Evolutionary conservation across 2,888 invertebrate species (phyloP), one percentile per base, ranked within the genome.

Genomic region (Gnatocerus cornutus): DNA sequence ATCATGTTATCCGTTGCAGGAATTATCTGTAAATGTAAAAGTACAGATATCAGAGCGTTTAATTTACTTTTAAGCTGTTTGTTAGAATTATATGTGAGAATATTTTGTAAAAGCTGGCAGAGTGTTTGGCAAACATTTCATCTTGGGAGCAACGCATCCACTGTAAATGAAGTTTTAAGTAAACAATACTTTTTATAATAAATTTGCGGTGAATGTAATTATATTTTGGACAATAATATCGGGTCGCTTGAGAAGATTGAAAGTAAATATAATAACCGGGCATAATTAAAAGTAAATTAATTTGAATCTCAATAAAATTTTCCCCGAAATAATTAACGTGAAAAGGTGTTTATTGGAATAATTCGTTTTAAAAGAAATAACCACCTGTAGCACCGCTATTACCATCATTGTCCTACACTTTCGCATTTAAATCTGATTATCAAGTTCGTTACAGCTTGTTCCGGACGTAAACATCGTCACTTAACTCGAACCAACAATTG

Each of bases 341-440:
- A 64, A 71, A 71, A 56, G 55, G 50, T 58, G 68, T 68, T 68
- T 63, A 68, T 69, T 73, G 53, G 64, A 68, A 43, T 70, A 67
- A 73, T 71, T 71, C 71, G 56, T 65, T 71, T 68, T 62, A 63
- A 73, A 73, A 66, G 70, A 70, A 73, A 70, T 71, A 73, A 73
- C 71, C 73, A 71, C 73, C 71, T 73, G 71, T 73, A 73, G 69
- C 71, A 39, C 66, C 29, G 59, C 53, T 67, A 71, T 62, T 56
- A 65, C 68, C 69, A 65, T 67, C 71, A 63, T 68, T 73, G 63
- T 69, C 68, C 62, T 65, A 65, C 70, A 71, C 69, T 68, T 69
- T 70, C 68, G 65, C 69, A 71, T 71, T 73, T 73, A 71, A 73
- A 73, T 71, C 73, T 71, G 71, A 73, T 73, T 71, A 71, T 70